Percentiles rank a stretch among this genome's conserved stretches.
Conservation (phyloP, 2,113 vertebrate species). For the Excalfactoria chinensis region DNA sequence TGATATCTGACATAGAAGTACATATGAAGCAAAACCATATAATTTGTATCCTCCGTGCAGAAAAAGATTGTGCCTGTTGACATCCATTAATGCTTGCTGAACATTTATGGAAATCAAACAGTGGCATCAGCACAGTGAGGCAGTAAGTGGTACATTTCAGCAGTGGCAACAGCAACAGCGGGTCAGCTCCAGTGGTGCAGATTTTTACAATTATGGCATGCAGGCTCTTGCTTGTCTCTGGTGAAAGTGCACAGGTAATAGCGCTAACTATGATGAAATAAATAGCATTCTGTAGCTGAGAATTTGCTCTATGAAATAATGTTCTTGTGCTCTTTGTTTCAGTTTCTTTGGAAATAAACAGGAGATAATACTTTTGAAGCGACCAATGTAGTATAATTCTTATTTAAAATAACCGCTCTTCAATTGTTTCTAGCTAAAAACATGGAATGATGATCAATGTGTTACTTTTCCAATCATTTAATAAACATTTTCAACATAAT, state of each 20-base stretch:
- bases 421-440: slow-evolving; percentile 12
- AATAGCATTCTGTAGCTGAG: background rate
- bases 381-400: background rate
- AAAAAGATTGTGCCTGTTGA: no score
- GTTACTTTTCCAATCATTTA: slow-evolving; percentile 60
- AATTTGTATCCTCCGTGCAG: no score
- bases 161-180: no score
- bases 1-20: no score
- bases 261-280: background rate
- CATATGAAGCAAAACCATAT: no score
- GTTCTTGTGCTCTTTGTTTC: background rate
- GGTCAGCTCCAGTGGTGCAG: no score
- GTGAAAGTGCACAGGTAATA: background rate
- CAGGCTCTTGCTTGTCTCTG: no score
- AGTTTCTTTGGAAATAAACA: background rate
- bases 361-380: background rate
- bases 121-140: no score
- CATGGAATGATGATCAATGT: slow-evolving; percentile 27
- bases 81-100: no score
- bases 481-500: slow-evolving; percentile 49
- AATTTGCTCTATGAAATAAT: background rate
- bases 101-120: no score
- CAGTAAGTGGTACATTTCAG: no score
- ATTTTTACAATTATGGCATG: no score
- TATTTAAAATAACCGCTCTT: background rate